Evolutionary conservation across 2,888 invertebrate species (phyloP).

Genomic region (Matsumyia berberina): DNA sequence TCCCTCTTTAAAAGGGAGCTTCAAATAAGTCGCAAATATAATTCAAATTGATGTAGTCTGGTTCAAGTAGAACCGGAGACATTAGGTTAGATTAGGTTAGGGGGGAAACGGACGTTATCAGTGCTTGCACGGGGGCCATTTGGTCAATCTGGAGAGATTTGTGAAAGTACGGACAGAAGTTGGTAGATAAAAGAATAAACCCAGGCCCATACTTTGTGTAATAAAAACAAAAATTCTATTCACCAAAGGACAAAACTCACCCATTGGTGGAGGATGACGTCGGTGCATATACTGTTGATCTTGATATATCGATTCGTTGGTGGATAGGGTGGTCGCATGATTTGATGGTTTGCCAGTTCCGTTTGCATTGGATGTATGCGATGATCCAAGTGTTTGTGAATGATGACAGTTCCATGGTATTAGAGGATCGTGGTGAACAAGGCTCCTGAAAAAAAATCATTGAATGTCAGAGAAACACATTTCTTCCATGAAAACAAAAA

Average conservation of each 20-base stretch:
- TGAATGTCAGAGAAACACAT: conserved; percentile 21
- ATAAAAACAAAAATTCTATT: neutral
- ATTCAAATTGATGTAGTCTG: too few relatives aligned
- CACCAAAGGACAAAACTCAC: conserved; percentile 77
- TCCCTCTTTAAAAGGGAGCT: too few relatives aligned
- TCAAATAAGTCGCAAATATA: too few relatives aligned
- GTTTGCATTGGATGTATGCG: conserved; percentile 71
- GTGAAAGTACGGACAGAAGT: too few relatives aligned
- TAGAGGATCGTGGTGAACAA: conserved; percentile 83
- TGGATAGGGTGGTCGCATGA: conserved; percentile 81
- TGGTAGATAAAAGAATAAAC: too few relatives aligned
- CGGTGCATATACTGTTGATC: conserved; percentile 83
- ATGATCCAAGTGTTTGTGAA: conserved; percentile 81
- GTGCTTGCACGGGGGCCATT: too few relatives aligned
- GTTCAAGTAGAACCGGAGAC: too few relatives aligned
- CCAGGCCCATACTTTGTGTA: too few relatives aligned
- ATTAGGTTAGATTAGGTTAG: too few relatives aligned
- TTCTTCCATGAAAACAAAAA: neutral
- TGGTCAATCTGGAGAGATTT: too few relatives aligned
- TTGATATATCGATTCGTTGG: conserved; percentile 80
- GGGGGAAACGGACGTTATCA: too few relatives aligned
- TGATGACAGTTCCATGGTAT: conserved; percentile 84
- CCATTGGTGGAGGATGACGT: conserved; percentile 83
- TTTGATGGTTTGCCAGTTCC: conserved; percentile 77
- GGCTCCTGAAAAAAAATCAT: conserved; percentile 81